phyloP scores from a whole-genome alignment of 1,140 invertebrate genomes.

The Ephestia elutella region DNA sequence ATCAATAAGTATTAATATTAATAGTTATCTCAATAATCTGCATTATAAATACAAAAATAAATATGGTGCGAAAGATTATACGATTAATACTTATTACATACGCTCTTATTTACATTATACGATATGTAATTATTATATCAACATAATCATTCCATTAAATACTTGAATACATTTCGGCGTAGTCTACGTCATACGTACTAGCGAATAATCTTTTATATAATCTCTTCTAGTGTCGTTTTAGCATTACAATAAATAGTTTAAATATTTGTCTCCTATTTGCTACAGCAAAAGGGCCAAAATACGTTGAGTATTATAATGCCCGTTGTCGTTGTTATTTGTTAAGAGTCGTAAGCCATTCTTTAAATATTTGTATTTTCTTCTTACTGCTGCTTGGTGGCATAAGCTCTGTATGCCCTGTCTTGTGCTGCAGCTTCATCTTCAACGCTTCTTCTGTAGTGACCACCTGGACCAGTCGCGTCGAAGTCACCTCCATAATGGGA shows the following conservation, averaged over 20 bases:
- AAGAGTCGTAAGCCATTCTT: slow-evolving; percentile 53
- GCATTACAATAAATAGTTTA: slow-evolving; percentile 24
- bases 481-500: slow-evolving; percentile 81
- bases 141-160: slow-evolving; percentile 14
- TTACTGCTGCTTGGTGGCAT: slow-evolving; percentile 60
- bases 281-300: slow-evolving; percentile 31
- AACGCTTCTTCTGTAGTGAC: slow-evolving; percentile 78
- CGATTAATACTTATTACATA: slow-evolving; percentile 23
- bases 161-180: slow-evolving; percentile 17
- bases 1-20: not conserved
- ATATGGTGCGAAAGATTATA: slow-evolving; percentile 42
- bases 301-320: slow-evolving; percentile 23
- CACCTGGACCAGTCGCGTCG: slow-evolving; percentile 72
- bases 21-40: slow-evolving; percentile 8
- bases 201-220: slow-evolving; percentile 10
- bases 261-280: slow-evolving; percentile 36
- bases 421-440: slow-evolving; percentile 76
- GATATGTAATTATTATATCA: not conserved
- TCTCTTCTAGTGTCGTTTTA: slow-evolving; percentile 37
- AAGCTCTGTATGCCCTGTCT: slow-evolving; percentile 75
- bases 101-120: slow-evolving; percentile 30
- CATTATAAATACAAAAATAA: slow-evolving; percentile 21
- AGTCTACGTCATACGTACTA: slow-evolving; percentile 4
- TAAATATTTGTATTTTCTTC: slow-evolving; percentile 18
- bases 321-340: slow-evolving; percentile 49